A percentile compares a stretch with the other conserved stretches of the same genome.
Evolutionary conservation across 2,888 invertebrate genomes (phyloP).

Genomic region (Furcula furcula): DNA sequence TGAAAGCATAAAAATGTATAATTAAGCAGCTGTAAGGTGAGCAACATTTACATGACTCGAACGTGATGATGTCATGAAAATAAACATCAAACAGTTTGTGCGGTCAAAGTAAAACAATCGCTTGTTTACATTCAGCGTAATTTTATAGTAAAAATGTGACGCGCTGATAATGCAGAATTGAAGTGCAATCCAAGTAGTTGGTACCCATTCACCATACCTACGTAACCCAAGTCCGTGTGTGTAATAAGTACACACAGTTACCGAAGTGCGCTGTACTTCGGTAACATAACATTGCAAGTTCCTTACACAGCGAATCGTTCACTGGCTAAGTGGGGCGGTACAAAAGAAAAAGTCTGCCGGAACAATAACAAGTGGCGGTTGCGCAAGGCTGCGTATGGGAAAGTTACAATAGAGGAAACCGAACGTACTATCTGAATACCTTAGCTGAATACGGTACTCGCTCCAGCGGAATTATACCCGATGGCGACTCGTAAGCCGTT

Average conservation of each 20-base stretch:
- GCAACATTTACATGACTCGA: too few species aligned
- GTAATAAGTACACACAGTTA: slow-evolving; percentile 33
- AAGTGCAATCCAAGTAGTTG: slow-evolving; percentile 24
- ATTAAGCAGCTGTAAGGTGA: too few species aligned
- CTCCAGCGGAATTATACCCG: slow-evolving; percentile 45
- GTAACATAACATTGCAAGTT: slow-evolving; percentile 49
- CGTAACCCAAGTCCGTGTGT: slow-evolving; percentile 29
- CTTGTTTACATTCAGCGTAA: not conserved
- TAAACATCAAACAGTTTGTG: not conserved
- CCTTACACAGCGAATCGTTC: slow-evolving; percentile 38
- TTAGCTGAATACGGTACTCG: slow-evolving; percentile 58
- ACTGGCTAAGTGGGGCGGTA: slow-evolving; percentile 45
- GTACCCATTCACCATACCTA: slow-evolving; percentile 31
- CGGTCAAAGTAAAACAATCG: not conserved
- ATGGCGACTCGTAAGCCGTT: slow-evolving; percentile 53
- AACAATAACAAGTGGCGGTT: slow-evolving; percentile 73
- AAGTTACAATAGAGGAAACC: slow-evolving; percentile 71
- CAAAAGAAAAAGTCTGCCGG: slow-evolving; percentile 72
- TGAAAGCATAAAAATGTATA: slow-evolving; percentile 54
- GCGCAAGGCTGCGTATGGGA: slow-evolving; percentile 76
- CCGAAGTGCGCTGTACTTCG: too few species aligned
- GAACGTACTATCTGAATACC: slow-evolving; percentile 41
- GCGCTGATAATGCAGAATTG: slow-evolving; percentile 4
- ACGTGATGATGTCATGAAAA: too few species aligned
- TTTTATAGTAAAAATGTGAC: not conserved